These are phyloP conservation scores for Thalassarche chlororhynchos DNA, from an alignment of 2,113 vertebrate genomes.

Conservation along the genomic window DNA sequence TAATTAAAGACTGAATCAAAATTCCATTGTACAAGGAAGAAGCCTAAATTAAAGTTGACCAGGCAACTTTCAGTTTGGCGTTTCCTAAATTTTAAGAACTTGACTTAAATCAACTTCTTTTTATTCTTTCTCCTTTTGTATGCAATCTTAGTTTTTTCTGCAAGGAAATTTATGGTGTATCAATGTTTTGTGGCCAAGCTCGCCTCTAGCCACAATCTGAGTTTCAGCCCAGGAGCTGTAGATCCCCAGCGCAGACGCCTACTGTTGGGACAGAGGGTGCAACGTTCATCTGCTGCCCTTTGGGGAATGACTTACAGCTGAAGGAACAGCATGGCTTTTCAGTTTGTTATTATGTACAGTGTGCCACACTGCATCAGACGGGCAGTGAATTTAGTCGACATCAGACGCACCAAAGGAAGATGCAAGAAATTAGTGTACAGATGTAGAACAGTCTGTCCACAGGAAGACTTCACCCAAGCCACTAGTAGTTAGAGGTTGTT, in stretches of 20 bases:
- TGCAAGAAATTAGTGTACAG: not conserved
- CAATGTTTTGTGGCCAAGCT: not conserved
- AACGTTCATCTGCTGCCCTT: not conserved
- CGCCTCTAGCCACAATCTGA: not conserved
- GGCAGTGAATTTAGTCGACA: not conserved
- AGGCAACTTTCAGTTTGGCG: not conserved
- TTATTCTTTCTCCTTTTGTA: not conserved
- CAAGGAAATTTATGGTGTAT: not conserved
- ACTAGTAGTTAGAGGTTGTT: not conserved
- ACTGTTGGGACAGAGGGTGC: not conserved
- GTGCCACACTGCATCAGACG: not conserved
- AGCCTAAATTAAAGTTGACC: constrained; percentile 38
- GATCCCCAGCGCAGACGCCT: not conserved
- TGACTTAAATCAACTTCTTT: not conserved
- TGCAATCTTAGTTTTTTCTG: not conserved
- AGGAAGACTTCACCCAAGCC: not conserved
- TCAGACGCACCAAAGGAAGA: not conserved
- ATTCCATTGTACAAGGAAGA: constrained; percentile 38
- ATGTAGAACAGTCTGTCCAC: not conserved
- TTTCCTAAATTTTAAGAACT: constrained; percentile 9
- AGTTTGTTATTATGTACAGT: not conserved
- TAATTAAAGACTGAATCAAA: constrained; percentile 67
- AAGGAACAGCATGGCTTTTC: not conserved
- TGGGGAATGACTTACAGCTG: not conserved
- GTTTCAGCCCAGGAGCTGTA: not conserved